phyloP scores from a whole-genome alignment of 2,888 invertebrate genomes.

The Xestia ashworthii region DNA sequence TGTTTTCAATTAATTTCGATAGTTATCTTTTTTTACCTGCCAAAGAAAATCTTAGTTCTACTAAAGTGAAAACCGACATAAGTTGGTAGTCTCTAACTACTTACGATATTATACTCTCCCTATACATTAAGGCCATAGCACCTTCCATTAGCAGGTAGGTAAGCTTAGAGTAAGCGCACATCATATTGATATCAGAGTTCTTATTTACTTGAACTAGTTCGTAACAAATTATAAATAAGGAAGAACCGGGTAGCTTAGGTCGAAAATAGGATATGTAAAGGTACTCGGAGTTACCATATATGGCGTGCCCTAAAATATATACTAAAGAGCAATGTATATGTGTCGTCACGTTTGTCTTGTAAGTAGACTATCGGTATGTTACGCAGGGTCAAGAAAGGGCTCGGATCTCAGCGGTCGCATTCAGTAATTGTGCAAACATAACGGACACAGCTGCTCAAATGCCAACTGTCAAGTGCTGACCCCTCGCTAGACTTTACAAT shows the following conservation, averaged over 20 bases:
- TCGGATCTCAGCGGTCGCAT: slow-evolving; percentile 53
- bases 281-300: neutral
- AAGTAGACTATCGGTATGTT: slow-evolving; percentile 53
- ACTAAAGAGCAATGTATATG: slow-evolving; percentile 36
- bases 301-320: slow-evolving; percentile 19
- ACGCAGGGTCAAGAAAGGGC: slow-evolving; percentile 65
- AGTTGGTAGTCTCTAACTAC: slow-evolving; percentile 25
- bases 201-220: neutral
- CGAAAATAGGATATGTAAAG: neutral
- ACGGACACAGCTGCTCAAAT: slow-evolving; percentile 52
- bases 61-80: slow-evolving; percentile 29
- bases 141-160: slow-evolving; percentile 24
- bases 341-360: slow-evolving; percentile 52
- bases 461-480: slow-evolving; percentile 52
- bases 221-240: neutral
- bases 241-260: neutral
- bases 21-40: neutral
- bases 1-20: slow-evolving; percentile 4
- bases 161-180: slow-evolving; percentile 16
- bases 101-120: slow-evolving; percentile 41
- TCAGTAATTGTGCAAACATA: slow-evolving; percentile 64
- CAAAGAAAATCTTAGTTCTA: slow-evolving; percentile 12
- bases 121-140: slow-evolving; percentile 48
- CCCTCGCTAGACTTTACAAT: slow-evolving; percentile 42
- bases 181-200: slow-evolving; percentile 16